Percentiles rank a stretch among this genome's conserved stretches.
Conservation (phyloP, 2,888 invertebrate genomes). For the Coleophora flavipennella region DNA sequence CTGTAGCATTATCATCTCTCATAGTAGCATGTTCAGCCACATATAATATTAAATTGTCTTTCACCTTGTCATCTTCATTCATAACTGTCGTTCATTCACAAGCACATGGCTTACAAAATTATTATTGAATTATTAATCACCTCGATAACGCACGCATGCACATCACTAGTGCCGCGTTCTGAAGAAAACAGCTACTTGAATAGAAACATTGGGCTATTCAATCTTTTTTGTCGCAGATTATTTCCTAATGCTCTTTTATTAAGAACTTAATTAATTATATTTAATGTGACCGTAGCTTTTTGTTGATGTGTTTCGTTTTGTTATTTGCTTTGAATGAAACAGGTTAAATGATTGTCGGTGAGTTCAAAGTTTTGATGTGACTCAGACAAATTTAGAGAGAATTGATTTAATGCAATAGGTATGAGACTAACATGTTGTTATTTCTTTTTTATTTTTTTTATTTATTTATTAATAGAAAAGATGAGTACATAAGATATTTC, state of each 20-base stretch:
- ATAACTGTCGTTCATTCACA: too few species aligned
- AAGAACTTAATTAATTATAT: conserved; percentile 61
- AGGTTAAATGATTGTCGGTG: conserved; percentile 1
- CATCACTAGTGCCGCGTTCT: conserved; percentile 48
- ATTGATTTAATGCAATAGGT: too few species aligned
- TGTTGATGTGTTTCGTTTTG: conserved; percentile 2
- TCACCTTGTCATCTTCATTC: too few species aligned
- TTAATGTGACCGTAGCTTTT: conserved; percentile 43
- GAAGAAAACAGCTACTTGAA: conserved; percentile 49
- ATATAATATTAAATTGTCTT: background rate
- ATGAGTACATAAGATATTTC: too few species aligned
- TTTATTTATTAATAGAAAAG: too few species aligned
- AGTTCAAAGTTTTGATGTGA: conserved; percentile 1
- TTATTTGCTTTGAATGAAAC: conserved; percentile 8
- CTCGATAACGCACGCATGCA: conserved; percentile 32
- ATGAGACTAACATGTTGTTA: too few species aligned
- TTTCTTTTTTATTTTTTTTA: too few species aligned
- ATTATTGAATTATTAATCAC: conserved; percentile 47
- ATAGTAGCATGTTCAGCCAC: too few species aligned
- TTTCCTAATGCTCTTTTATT: conserved; percentile 36
- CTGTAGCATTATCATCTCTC: too few species aligned
- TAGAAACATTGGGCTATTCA: conserved; percentile 43
- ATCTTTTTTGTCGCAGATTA: conserved; percentile 31
- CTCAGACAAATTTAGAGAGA: too few species aligned
- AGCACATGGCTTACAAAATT: conserved; percentile 2